Conservation (phyloP, 1,140 invertebrate species). For the Aphidius gifuensis region DNA sequence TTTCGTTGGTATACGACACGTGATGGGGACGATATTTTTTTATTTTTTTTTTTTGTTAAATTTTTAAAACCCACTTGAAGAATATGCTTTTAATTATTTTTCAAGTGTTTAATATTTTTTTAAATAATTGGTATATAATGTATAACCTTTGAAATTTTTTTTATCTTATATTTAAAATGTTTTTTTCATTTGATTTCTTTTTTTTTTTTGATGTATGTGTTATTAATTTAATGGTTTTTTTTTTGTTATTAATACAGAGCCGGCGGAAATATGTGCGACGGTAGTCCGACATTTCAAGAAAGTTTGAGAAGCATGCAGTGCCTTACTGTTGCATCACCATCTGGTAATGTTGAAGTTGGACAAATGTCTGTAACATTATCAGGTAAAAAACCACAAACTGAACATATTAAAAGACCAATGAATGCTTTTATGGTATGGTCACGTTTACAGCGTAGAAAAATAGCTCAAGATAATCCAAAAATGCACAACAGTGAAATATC, state of each 20-base stretch:
- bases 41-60: background rate
- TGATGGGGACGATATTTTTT: background rate
- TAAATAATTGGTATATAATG: background rate
- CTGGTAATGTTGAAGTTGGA: constrained; percentile 42
- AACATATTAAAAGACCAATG: constrained; percentile 66
- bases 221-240: constrained; percentile 3
- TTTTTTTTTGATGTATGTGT: background rate
- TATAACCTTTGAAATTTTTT: background rate
- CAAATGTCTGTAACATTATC: constrained; percentile 45
- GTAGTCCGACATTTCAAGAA: constrained; percentile 45
- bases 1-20: background rate
- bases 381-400: constrained; percentile 51
- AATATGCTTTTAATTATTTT: background rate
- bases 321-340: constrained; percentile 47
- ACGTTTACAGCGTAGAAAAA: constrained; percentile 80
- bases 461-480: constrained; percentile 96
- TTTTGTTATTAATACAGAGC: constrained; percentile 41
- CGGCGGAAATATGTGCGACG: constrained; percentile 56
- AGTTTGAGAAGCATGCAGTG: constrained; percentile 50
- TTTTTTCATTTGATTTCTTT: background rate
- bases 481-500: constrained; percentile 99
- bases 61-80: background rate
- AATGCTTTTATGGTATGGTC: constrained; percentile 83
- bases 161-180: background rate
- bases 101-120: background rate